Conservation (phyloP, 2,888 invertebrate genomes). For the Drosophila austrosaltans region DNA sequence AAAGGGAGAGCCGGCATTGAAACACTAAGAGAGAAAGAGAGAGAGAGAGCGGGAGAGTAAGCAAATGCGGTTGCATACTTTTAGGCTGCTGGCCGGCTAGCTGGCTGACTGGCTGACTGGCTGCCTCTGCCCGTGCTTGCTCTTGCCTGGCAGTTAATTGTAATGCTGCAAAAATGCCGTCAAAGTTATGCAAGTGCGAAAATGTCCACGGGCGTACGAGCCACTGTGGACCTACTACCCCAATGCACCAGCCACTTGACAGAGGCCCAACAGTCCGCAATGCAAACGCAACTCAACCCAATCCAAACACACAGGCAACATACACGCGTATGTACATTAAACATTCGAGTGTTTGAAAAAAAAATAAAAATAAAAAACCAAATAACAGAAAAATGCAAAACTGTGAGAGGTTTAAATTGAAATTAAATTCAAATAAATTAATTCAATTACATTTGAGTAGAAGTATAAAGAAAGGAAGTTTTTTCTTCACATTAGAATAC, state of each 20-base stretch:
- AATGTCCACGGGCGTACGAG: constrained; percentile 63
- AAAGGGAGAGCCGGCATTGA: constrained; percentile 5
- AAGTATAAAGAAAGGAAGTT: not conserved
- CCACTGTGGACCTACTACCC: constrained; percentile 14
- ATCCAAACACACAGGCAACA: not conserved
- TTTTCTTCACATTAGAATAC: too few species aligned
- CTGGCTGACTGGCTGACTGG: constrained; percentile 1
- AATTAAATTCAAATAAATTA: constrained; percentile 9
- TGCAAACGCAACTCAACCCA: constrained; percentile 9
- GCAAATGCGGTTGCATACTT: constrained; percentile 44
- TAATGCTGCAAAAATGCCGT: constrained; percentile 75
- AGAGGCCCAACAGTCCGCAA: constrained; percentile 12
- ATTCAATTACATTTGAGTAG: not conserved
- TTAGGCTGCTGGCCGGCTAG: constrained; percentile 47
- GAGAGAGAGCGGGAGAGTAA: constrained; percentile 10
- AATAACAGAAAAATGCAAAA: not conserved
- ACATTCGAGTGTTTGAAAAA: constrained; percentile 7
- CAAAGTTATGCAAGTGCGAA: constrained; percentile 78
- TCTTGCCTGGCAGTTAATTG: constrained; percentile 68
- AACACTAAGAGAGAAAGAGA: not conserved
- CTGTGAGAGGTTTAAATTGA: constrained; percentile 4
- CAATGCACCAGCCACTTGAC: constrained; percentile 25
- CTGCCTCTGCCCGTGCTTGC: constrained; percentile 5
- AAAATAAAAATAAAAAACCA: not conserved
- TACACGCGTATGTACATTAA: constrained; percentile 4